Evolutionary conservation across 2,888 invertebrate species (phyloP), one percentile per base, ranked within the genome.

Genomic region (Mechanitis messenoides): DNA sequence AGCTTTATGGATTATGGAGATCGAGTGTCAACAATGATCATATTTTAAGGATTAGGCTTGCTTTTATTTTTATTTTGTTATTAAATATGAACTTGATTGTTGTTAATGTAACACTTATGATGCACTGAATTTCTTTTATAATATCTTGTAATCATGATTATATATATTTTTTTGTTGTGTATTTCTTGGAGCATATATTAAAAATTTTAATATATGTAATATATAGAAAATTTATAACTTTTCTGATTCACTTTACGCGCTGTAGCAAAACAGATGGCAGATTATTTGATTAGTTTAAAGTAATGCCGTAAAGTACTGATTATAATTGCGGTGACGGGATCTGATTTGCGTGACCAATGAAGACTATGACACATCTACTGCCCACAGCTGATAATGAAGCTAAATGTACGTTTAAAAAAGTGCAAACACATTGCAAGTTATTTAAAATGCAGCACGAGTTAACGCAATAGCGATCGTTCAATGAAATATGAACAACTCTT

Each of bases 291-390:
- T 88, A 80, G 85, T 81, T 85, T 85, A 86, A 87, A 87, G 84
- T 88, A 87, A 80, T 80, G 78, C 75, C 77, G 78, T 79, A 77
- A 78, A 78, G 77, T 79, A 77, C 79, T 87, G 89, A 90, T 88
- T 90, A 86, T 88, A 90, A 90, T 90, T 90, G 88, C 78, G 85
- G 79, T 80, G 89, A 88, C 89, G 85, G 83, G 81, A 84, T 84
- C 87, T 81, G 87, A 90, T 84, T 86, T 80, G 87, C 90, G 87
- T 89, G 89, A 81, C 90, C 85, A 87, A 90, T 87, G 78, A 80
- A 72, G 75, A 71, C 76, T 75, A 82, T 87, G 85, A 84, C 81
- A 83, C 74, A 79, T 79, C 84, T 82, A 83, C 78, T 62, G 53
- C 60, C 59, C 66, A 63, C 50, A 64, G 64, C 63, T 47, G 55